phyloP scores from a whole-genome alignment of 2,888 invertebrate genomes.

The Eupithecia exiguata region DNA sequence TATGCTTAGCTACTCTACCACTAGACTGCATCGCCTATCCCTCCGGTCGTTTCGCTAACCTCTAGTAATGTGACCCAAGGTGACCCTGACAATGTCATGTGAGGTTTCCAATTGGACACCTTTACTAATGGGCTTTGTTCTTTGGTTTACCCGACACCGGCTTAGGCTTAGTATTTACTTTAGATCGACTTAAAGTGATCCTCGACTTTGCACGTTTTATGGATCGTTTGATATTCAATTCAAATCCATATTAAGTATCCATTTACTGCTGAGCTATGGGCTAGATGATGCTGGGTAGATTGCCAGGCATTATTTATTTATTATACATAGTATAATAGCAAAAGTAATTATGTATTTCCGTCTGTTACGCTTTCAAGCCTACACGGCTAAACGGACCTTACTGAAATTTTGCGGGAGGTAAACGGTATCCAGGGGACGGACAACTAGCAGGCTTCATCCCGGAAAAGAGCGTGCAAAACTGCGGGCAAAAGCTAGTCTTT shows the following conservation, averaged over 20 bases:
- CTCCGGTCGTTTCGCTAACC: conserved; percentile 10
- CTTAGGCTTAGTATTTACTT: not conserved
- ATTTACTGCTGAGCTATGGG: no score
- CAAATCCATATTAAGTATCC: not conserved
- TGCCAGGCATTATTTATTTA: no score
- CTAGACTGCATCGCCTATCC: conserved; percentile 12
- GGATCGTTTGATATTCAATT: not conserved
- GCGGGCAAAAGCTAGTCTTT: not conserved
- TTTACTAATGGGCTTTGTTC: not conserved
- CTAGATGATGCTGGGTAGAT: no score
- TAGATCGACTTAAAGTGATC: not conserved
- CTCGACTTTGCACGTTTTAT: not conserved
- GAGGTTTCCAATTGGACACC: conserved; percentile 1
- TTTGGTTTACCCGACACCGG: not conserved
- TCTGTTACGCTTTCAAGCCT: not conserved
- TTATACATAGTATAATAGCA: no score
- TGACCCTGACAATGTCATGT: conserved; percentile 20
- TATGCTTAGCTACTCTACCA: not conserved
- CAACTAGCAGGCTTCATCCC: not conserved
- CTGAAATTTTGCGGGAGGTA: not conserved
- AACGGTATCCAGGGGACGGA: not conserved
- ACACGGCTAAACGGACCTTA: not conserved
- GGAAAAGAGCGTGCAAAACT: not conserved
- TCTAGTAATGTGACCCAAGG: conserved; percentile 15
- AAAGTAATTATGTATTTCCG: no score